Conservation (phyloP, 2,797 vertebrate genomes). For the Gymnopithys bicolor region DNA sequence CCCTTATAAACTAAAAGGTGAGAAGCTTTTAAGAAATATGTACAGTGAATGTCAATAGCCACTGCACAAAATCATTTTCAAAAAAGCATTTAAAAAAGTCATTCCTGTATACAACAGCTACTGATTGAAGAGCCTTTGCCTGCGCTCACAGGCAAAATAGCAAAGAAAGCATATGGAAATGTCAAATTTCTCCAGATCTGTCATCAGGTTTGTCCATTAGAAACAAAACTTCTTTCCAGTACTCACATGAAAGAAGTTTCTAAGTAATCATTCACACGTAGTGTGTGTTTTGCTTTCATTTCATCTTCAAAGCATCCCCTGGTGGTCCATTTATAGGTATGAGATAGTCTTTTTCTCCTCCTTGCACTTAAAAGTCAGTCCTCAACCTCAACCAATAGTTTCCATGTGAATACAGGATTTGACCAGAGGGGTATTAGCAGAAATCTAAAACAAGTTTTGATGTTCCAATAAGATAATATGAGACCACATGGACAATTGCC, state of each 20-base stretch:
- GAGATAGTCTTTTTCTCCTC: neutral
- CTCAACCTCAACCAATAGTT: neutral
- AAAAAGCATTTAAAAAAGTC: neutral
- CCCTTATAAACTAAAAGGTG: neutral
- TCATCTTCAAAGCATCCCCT: neutral
- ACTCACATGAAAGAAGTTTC: neutral
- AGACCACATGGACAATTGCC: constrained; percentile 20
- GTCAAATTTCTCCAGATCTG: neutral
- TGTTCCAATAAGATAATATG: constrained; percentile 48
- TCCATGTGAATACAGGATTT: constrained; percentile 50
- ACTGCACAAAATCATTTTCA: neutral
- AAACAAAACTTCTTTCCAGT: neutral
- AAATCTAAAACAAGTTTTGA: constrained; percentile 47
- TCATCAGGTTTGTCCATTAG: neutral
- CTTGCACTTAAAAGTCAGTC: neutral
- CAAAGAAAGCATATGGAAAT: neutral
- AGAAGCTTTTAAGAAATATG: neutral
- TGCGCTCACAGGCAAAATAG: neutral
- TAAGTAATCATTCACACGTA: neutral
- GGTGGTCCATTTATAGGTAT: constrained; percentile 7
- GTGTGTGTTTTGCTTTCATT: neutral
- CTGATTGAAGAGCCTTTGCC: neutral
- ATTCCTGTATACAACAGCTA: neutral
- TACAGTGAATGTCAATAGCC: neutral
- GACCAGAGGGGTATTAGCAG: neutral